A percentile compares a stretch with the other conserved stretches of the same genome.
These are phyloP conservation scores for Dipodomys merriami DNA, from an alignment of 2,113 vertebrate genomes.

Conservation along the genomic window DNA sequence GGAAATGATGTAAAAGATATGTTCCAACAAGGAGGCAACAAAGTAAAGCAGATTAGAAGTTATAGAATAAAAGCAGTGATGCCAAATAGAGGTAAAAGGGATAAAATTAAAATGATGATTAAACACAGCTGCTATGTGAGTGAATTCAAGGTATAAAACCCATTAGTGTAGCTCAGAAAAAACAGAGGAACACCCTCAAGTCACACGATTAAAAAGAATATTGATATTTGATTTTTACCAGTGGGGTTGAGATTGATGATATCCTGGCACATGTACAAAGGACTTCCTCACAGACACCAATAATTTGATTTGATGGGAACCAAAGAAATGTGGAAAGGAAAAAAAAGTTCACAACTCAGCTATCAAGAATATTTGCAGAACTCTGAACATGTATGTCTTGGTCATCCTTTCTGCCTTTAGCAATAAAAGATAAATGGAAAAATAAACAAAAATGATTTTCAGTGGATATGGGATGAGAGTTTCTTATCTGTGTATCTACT, in stretches of 20 bases:
- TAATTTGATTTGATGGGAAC: neutral
- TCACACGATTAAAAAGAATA: neutral
- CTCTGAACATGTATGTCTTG: neutral
- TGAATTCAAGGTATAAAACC: neutral
- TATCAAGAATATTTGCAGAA: neutral
- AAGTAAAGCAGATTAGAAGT: neutral
- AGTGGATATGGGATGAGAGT: neutral
- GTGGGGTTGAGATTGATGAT: neutral
- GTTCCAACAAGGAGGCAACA: neutral
- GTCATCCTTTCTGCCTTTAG: neutral
- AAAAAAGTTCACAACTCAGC: neutral
- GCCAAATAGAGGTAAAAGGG: neutral
- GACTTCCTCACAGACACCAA: accelerated
- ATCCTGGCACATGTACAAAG: neutral
- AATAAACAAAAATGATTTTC: neutral
- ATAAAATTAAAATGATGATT: neutral
- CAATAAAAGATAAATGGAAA: neutral
- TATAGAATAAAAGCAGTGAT: neutral
- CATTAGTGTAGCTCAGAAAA: neutral
- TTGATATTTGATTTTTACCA: neutral
- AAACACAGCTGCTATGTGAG: neutral
- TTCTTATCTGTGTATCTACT: neutral
- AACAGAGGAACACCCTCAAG: neutral
- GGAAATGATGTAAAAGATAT: neutral
- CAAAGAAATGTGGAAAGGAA: neutral